These are phyloP conservation scores for Geophilus truncorum DNA, from an alignment of 2,888 invertebrate species.

Conservation along the genomic window DNA sequence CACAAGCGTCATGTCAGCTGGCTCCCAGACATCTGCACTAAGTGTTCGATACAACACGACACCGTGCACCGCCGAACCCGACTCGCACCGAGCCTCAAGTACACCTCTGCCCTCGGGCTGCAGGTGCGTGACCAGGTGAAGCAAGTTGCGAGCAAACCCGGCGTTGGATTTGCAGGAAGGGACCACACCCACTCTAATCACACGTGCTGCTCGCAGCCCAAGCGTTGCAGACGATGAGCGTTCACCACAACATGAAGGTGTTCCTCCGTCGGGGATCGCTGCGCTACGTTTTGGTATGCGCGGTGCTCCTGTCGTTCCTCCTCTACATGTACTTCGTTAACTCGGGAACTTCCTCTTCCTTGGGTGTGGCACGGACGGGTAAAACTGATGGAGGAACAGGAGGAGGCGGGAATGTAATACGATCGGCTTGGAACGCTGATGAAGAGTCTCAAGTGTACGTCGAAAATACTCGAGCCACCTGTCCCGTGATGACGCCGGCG, in stretches of 20 bases:
- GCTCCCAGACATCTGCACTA: background rate
- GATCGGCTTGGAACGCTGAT: background rate
- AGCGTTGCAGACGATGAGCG: slow-evolving; percentile 1
- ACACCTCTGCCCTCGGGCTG: background rate
- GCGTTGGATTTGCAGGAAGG: background rate
- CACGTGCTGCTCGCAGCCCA: background rate
- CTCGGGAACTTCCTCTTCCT: background rate
- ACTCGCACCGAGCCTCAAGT: background rate
- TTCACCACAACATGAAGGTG: slow-evolving; percentile 10
- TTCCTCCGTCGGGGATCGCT: slow-evolving; percentile 36
- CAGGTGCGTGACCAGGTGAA: background rate
- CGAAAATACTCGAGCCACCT: background rate
- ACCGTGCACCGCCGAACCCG: background rate
- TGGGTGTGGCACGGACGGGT: background rate
- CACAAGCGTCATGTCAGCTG: background rate
- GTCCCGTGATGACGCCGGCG: slow-evolving; percentile 31
- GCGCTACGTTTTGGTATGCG: slow-evolving; percentile 34
- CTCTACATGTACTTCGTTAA: slow-evolving; percentile 37
- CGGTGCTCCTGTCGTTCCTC: slow-evolving; percentile 30
- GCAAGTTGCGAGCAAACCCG: background rate
- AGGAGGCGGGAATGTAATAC: background rate
- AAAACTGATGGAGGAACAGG: background rate
- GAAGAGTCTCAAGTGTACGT: slow-evolving; percentile 8
- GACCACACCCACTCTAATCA: background rate
- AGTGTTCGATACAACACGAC: background rate